These are phyloP conservation scores for Cryptotis parvus DNA, from an alignment of 2,113 vertebrate genomes.

Conservation along the genomic window DNA sequence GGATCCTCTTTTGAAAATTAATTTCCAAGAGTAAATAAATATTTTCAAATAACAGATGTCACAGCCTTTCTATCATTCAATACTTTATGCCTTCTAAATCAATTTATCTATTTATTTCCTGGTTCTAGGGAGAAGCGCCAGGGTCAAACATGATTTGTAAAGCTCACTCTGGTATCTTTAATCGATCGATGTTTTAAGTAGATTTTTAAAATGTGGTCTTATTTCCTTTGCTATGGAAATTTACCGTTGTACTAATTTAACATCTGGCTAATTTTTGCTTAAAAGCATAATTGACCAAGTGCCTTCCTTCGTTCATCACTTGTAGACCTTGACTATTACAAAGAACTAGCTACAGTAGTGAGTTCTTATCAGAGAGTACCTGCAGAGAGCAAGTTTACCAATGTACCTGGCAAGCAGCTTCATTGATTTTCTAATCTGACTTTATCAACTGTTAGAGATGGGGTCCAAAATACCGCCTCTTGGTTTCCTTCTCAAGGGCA, in stretches of 20 bases:
- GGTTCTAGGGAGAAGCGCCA: fast-evolving
- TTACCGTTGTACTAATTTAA: conserved; percentile 8
- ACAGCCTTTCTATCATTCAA: not conserved
- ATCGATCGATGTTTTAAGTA: not conserved
- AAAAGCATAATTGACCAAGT: conserved; percentile 57
- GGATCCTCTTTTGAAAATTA: not conserved
- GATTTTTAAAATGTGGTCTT: conserved; percentile 66
- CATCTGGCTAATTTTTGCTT: conserved; percentile 51
- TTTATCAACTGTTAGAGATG: not conserved
- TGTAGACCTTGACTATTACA: conserved; percentile 26
- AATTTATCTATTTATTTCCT: conserved; percentile 1
- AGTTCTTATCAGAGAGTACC: conserved; percentile 2
- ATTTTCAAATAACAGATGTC: not conserved
- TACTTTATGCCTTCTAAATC: not conserved
- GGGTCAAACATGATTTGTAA: not conserved
- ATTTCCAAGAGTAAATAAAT: not conserved
- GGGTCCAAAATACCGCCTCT: not conserved
- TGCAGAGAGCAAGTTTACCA: conserved; percentile 5
- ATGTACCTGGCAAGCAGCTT: not conserved
- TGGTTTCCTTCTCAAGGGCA: conserved; percentile 17
- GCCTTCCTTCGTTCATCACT: not conserved
- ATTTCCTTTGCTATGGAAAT: conserved; percentile 56
- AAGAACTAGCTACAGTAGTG: conserved; percentile 39
- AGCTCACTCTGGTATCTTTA: not conserved
- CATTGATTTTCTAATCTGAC: not conserved